Percentiles rank a stretch among this genome's conserved stretches.
Conservation (phyloP, 2,888 invertebrate genomes). For the Drosophila paramelanica region DNA sequence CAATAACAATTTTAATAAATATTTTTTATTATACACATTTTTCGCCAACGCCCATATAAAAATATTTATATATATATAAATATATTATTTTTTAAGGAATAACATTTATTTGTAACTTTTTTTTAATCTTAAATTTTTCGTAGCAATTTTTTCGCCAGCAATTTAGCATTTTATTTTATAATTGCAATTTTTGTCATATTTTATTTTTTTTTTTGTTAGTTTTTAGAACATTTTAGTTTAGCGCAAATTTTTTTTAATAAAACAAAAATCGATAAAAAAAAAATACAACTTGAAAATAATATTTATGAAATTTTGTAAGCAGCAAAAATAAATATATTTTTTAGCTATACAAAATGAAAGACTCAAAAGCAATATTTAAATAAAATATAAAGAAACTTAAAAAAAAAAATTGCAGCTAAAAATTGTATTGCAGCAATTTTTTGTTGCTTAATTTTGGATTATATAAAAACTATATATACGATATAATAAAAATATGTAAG, state of each 20-base stretch:
- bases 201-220: constrained; percentile 66
- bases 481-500: constrained; percentile 24
- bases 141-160: constrained; percentile 64
- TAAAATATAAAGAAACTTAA: background rate
- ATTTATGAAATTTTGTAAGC: constrained; percentile 55
- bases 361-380: constrained; percentile 80
- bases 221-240: constrained; percentile 67
- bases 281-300: constrained; percentile 28
- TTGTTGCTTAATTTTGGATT: constrained; percentile 22
- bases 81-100: background rate
- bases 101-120: constrained; percentile 17
- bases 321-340: constrained; percentile 26
- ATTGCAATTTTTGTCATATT: constrained; percentile 59
- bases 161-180: constrained; percentile 61
- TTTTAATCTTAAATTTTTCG: constrained; percentile 35
- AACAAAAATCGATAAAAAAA: constrained; percentile 17
- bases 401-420: constrained; percentile 23
- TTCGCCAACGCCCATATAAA: constrained; percentile 10
- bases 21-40: constrained; percentile 28
- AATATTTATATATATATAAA: background rate
- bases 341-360: constrained; percentile 68
- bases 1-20: constrained; percentile 1
- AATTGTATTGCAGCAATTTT: constrained; percentile 38
- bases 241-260: constrained; percentile 70
- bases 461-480: constrained; percentile 11